Evolutionary conservation across 53 echinoderm and acorn worm genomes (phyloP), one percentile per base, ranked within the genome.

Genomic region (Holothuria leucospilota): DNA sequence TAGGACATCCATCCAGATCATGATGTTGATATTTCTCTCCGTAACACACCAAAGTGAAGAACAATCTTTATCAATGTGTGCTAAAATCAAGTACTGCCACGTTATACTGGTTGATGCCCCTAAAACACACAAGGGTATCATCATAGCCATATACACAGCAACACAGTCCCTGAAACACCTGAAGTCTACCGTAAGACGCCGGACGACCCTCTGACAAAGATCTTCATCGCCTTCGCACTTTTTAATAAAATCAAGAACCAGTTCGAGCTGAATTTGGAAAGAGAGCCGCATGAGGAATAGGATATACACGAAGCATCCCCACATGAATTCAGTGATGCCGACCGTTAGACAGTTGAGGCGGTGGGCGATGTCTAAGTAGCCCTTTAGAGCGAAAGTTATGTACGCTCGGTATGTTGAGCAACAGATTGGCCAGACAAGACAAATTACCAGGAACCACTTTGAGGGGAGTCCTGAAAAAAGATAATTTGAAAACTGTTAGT

Each of bases 251-350:
- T 61, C 15, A 58, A 80, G 52, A 15, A 80, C 59, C 26, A 80
- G 62, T 14, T 80, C 26, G 16, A 80, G 59, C 18, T 80, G 80
- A 20, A 53, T 80, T 61, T 80, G 62, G 61, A 80, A 80, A 13
- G 80, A 80, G 10, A 80, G 29, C 16, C 80, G 27, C 13, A 80
- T 59, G 27, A 80, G 59, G 80, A 60, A 80, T 21, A 80, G 18
- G 21, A 53, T 58, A 59, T 53, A 80, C 59, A 80, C 56, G 61
- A 59, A 80, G 38, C 80, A 80, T 18, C 80, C 80, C 80, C 80
- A 80, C 15, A 30, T 59, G n/a, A 80, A 29, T 38, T 80, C 60
- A 12, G 80, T 34, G 18, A 80, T 59, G 2, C 59, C 80, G 26
- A 80, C 80, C 3, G 59, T 80, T 4, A 59, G 24, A 21, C 59